Base-by-base conservation (phyloP, 1,140 invertebrate species). In the Dendrolimus kikuchii region DNA sequence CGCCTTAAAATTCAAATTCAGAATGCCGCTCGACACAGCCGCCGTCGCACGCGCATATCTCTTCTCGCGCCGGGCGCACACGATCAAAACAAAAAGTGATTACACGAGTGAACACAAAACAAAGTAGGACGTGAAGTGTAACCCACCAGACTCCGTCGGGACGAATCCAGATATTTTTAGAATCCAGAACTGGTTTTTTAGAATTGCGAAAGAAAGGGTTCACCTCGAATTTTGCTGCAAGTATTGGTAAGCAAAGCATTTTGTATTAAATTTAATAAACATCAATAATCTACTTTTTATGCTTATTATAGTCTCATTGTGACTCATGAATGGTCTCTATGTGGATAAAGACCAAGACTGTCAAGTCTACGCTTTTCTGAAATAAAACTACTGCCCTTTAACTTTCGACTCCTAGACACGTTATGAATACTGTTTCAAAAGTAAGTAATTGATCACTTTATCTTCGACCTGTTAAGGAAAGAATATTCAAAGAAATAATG, bases 101-200 rank as follows among this genome's bases (percentile, higher is more conserved):
- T 59, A 60, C 53, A 58, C 47, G 47, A 61, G 66, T 67, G 69
- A 53, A 66, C 49, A 64, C 52, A 55, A 55, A 61, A 66, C 62
- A 57, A 56, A 65, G 49, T 62, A 55, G 48, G 55, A 46, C 60
- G 50, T 50, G 62, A 55, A 57, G 62, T 55, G 58, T 40, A 38
- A 52, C 51, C 50, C 53, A 45, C 39, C 45, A 41, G 44, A 49
- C 64, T 64, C 53, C 57, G 56, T 63, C 59, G 48, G 38, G 47
- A 56, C 60, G 51, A 58, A 53, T 66, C 52, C 62, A 64, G 70
- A 63, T 75, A 75, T 73, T 73, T 75, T 64, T 70, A 71, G 64
- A 63, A 41, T 57, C 43, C 44, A 46, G 41, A 70, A 74, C 72
- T 65, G 63, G 69, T 74, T 74, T 46, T 61, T 47, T 64, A 56